Evolutionary conservation across 2,113 vertebrate genomes (phyloP), one percentile per base, ranked within the genome.

Genomic region (Illadopsis cleaveri): DNA sequence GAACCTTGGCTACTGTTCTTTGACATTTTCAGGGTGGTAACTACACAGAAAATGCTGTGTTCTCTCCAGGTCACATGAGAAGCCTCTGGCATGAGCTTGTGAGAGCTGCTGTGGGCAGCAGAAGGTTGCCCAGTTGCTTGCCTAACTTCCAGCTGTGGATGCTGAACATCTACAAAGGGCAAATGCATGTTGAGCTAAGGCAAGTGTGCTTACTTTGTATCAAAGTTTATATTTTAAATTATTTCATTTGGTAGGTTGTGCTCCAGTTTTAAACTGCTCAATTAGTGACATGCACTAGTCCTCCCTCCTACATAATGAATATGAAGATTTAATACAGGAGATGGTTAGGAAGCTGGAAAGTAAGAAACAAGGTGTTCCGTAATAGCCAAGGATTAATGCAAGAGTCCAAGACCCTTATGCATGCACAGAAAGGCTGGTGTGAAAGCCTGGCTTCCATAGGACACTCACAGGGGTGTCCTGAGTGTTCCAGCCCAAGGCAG

Each of bases 391-490:
- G 50, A 70, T 81, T 84, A 44, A 30, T 73, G 73, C 61, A 60
- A 58, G 21, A 48, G n/a, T 18, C 31, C 33, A 51, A 77, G 58
- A 56, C 15, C 10, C 15, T 84, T 65, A 51, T 2, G 4, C 56
- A 57, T 20, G 6, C 9, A 5, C 50, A 37, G 45, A 60, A 69
- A 65, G 40, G 45, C 33, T 1, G 8, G 11, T 50, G 38, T 54
- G 54, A 37, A 40, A 79, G 25, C 56, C 18, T 4, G 4, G 31
- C 56, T 65, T n/a, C 20, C 5, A 2, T 1, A 15, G 28, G 44
- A 42, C 20, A 42, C 51, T 58, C 38, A 10, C 1, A 2, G 13
- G 54, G 25, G 11, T 1, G 0, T 40, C 31, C 25, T 5, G 3
- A 64, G 15, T 9, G 25, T 31, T 53, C 64, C 54, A 53, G 53